phyloP scores from a whole-genome alignment of 2,888 invertebrate species.

The Minunthozetes semirufus region DNA sequence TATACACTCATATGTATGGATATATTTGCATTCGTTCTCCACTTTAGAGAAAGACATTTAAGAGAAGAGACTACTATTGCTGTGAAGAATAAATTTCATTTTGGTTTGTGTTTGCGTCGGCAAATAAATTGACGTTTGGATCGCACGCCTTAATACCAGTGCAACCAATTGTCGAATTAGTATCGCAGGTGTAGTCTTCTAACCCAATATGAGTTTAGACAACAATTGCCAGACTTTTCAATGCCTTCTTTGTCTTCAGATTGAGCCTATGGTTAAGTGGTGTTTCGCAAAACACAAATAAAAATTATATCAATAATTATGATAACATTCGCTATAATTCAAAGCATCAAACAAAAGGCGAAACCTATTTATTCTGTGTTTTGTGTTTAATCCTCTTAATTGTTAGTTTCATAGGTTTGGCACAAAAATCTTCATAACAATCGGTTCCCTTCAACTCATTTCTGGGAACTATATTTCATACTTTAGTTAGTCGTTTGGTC shows the following conservation, averaged over 20 bases:
- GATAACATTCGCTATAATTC: neutral
- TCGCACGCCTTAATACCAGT: neutral
- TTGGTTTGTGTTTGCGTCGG: too few species aligned
- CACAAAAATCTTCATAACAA: neutral
- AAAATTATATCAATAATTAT: slow-evolving; percentile 12
- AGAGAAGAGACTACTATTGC: neutral
- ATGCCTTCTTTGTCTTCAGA: too few species aligned
- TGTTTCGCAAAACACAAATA: neutral
- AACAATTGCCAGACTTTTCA: neutral
- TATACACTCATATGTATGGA: too few species aligned
- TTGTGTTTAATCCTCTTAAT: neutral
- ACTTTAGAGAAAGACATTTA: too few species aligned
- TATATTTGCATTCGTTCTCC: too few species aligned
- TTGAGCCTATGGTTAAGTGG: neutral
- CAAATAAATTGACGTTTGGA: neutral
- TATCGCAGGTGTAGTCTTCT: slow-evolving; percentile 6
- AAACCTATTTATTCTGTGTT: neutral
- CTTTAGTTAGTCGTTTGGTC: too few species aligned
- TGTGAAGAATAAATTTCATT: neutral
- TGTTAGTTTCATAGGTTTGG: too few species aligned
- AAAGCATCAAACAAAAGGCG: neutral
- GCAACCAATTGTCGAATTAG: slow-evolving; percentile 12
- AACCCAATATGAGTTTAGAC: neutral
- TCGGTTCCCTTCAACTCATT: too few species aligned
- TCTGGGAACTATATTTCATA: too few species aligned